These are phyloP conservation scores for Liparis tanakae DNA, from an alignment of 2,797 vertebrate genomes.

Conservation along the genomic window DNA sequence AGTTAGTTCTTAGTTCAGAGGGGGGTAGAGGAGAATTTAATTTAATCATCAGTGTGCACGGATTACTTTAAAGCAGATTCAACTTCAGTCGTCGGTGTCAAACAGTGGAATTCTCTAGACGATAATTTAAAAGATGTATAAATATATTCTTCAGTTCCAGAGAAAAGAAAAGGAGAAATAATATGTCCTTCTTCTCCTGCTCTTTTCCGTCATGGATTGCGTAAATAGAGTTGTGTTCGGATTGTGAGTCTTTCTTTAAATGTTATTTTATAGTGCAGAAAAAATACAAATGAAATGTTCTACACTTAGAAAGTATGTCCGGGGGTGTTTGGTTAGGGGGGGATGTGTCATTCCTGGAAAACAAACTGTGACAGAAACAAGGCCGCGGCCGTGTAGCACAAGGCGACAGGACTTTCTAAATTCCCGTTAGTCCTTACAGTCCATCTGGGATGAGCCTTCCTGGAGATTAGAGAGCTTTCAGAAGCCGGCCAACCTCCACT, in stretches of 20 bases:
- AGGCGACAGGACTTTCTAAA: conserved; percentile 63
- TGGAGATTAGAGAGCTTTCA: conserved; percentile 78
- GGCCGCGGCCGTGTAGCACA: conserved; percentile 47
- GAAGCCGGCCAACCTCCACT: conserved; percentile 70
- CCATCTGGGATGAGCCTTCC: conserved; percentile 74
- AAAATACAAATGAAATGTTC: not conserved
- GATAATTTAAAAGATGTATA: not conserved
- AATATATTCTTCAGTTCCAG: not conserved
- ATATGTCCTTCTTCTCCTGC: not conserved
- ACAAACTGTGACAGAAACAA: conserved; percentile 27
- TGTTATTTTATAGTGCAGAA: not conserved
- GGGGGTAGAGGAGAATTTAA: not conserved
- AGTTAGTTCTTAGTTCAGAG: no score
- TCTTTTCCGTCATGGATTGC: not conserved
- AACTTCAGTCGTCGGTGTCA: not conserved
- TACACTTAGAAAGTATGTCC: conserved; percentile 7
- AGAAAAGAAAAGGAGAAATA: not conserved
- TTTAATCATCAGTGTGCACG: not conserved
- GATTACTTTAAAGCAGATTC: not conserved
- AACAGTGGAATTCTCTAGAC: not conserved
- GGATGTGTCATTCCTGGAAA: conserved; percentile 44
- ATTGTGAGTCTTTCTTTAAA: not conserved
- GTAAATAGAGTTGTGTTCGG: not conserved
- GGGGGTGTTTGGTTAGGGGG: conserved; percentile 4
- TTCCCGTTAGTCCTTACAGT: conserved; percentile 68